These are phyloP conservation scores for Hyles euphorbiae DNA, from an alignment of 1,140 invertebrate species.

Conservation along the genomic window DNA sequence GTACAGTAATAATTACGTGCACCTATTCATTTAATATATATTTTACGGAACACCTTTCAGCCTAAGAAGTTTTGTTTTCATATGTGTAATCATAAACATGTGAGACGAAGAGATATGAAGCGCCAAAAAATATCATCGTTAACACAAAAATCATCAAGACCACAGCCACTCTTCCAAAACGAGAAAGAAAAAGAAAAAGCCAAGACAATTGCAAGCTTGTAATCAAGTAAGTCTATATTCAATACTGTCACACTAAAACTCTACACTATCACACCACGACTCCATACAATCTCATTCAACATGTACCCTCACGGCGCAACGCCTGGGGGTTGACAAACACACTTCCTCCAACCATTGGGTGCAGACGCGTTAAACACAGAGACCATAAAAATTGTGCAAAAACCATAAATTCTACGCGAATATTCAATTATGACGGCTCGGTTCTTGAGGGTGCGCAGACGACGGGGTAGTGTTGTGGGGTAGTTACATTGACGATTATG, in stretches of 20 bases:
- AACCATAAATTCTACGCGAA: conserved; percentile 56
- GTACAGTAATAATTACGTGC: too few relatives aligned
- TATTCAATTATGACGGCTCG: conserved; percentile 47
- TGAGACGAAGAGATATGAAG: too few relatives aligned
- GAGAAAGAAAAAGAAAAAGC: too few relatives aligned
- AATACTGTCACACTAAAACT: conserved; percentile 13
- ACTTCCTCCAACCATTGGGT: conserved; percentile 55
- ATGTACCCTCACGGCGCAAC: conserved; percentile 31
- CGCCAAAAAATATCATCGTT: too few relatives aligned
- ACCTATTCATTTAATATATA: too few relatives aligned
- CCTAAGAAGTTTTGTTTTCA: too few relatives aligned
- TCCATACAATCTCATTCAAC: conserved; percentile 15
- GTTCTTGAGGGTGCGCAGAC: conserved; percentile 4
- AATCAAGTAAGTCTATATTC: background rate
- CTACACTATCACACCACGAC: conserved; percentile 17
- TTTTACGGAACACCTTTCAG: too few relatives aligned
- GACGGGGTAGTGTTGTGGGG: background rate
- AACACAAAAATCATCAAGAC: too few relatives aligned
- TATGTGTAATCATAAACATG: too few relatives aligned
- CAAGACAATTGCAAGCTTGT: too few relatives aligned
- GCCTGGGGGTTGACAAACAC: conserved; percentile 45
- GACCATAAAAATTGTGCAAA: conserved; percentile 62
- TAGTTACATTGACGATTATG: conserved; percentile 2
- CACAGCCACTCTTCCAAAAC: too few relatives aligned
- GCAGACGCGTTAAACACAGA: conserved; percentile 68